Evolutionary conservation across 1,140 invertebrate species (phyloP), one percentile per base, ranked within the genome.

Genomic region (Littorina saxatilis): DNA sequence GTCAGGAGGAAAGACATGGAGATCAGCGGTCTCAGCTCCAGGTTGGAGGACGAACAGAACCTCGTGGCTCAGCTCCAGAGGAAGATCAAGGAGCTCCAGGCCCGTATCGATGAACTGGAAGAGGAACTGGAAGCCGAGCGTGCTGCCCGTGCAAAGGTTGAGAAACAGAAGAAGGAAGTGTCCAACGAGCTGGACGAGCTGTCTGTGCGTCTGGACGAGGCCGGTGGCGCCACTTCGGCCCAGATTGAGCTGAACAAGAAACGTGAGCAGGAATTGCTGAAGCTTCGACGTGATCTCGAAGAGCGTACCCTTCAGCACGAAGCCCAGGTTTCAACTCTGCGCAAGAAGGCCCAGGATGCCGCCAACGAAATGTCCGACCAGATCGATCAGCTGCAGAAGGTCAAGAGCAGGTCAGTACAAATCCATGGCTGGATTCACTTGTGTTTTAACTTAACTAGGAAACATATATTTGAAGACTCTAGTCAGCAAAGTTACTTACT

Each of bases 211-310:
- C 95, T 99, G 83, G 98, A 99, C 92, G 98, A 99, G 94, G 98
- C 98, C 92, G 99, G 99, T 93, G 99, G 99, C 93, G 99, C 98
- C 86, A 99, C 98, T 82, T 97, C 97, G 73, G 98, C 98, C 86
- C 98, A 99, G 94, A 96, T 99, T 93, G 99, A 99, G 93, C 95
- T 99, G 88, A 99, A 99, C 96, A 99, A 99, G 95, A 99, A 99
- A 94, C 96, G 98, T 87, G 98, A 99, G 93, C 97, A 97, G 90
- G 99, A 99, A 94, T 95, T 99, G 83, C 96, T 97, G 94, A 99
- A 99, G 93, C 95, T 99, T 61, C 96, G 98, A 89, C 96, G 98
- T 90, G 98, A 99, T 93, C 95, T 99, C 88, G 99, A 99, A 93
- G 99, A 99, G 93, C 95, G 97, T 90, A 98, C 99, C 94, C 97